Conservation (phyloP, 2,113 vertebrate genomes). For the Nipponia nippon region DNA sequence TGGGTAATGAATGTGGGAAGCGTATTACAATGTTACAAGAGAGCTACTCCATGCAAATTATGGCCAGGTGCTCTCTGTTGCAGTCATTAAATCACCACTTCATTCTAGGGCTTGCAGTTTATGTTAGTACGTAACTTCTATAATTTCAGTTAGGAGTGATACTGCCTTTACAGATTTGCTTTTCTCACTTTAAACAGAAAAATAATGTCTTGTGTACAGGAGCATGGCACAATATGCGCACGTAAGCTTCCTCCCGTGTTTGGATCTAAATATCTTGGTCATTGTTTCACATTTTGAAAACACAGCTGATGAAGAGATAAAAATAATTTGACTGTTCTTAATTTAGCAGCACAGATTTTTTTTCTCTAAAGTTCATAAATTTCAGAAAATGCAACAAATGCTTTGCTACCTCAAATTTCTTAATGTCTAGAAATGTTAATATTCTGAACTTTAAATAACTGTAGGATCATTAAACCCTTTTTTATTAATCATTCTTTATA, state of each 20-base stretch:
- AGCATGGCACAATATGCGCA: fast-evolving
- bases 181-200: background rate
- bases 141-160: background rate
- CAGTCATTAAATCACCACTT: background rate
- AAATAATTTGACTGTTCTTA: background rate
- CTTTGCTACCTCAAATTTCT: background rate
- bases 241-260: background rate
- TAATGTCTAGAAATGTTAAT: background rate
- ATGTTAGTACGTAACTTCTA: background rate
- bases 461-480: background rate
- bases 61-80: background rate
- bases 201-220: background rate
- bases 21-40: background rate
- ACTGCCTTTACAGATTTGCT: background rate
- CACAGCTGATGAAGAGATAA: background rate
- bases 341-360: background rate
- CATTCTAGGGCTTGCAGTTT: background rate
- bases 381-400: background rate
- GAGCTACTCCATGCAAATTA: background rate
- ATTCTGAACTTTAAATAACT: background rate
- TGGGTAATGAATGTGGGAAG: background rate
- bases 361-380: background rate
- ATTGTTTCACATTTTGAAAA: background rate
- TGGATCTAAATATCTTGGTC: background rate
- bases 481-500: background rate